Percentiles rank a stretch among this genome's conserved stretches.
Evolutionary conservation across 2,113 vertebrate genomes (phyloP).

Genomic region (Scartelaos histophorus): DNA sequence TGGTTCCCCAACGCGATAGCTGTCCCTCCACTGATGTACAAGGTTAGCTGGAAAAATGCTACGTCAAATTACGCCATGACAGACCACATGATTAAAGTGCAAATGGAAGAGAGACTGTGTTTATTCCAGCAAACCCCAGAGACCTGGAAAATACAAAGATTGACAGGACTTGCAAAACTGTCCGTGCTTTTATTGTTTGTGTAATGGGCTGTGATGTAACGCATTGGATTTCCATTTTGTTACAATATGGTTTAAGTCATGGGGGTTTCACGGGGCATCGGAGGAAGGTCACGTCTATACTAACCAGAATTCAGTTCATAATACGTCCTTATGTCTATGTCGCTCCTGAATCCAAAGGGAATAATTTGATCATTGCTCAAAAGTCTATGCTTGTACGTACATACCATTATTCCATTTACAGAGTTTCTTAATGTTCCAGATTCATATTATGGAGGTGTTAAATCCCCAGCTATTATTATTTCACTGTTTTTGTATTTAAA

Average conservation of each 20-base stretch:
- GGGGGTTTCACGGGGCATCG: constrained; percentile 45
- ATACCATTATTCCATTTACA: no score
- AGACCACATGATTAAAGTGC: constrained; percentile 37
- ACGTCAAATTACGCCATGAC: constrained; percentile 32
- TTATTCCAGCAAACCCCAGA: constrained; percentile 29
- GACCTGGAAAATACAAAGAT: constrained; percentile 26
- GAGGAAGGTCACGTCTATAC: constrained; percentile 35
- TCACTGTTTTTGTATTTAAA: no score
- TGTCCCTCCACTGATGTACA: constrained; percentile 22
- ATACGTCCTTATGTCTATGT: background rate
- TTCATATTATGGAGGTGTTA: no score
- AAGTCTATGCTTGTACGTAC: no score
- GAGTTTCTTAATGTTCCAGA: no score
- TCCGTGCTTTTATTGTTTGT: constrained; percentile 29
- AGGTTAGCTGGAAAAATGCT: constrained; percentile 40
- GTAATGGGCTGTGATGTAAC: constrained; percentile 60
- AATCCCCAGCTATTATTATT: no score
- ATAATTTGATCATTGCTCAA: background rate
- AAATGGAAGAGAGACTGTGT: constrained; percentile 35
- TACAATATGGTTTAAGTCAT: constrained; percentile 26
- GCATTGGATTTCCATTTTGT: constrained; percentile 23
- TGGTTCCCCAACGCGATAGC: constrained; percentile 12
- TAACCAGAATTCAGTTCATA: background rate
- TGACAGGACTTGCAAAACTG: constrained; percentile 42
- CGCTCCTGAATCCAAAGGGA: background rate